phyloP scores from a whole-genome alignment of 1,140 invertebrate genomes.

The Rhysida immarginata region DNA sequence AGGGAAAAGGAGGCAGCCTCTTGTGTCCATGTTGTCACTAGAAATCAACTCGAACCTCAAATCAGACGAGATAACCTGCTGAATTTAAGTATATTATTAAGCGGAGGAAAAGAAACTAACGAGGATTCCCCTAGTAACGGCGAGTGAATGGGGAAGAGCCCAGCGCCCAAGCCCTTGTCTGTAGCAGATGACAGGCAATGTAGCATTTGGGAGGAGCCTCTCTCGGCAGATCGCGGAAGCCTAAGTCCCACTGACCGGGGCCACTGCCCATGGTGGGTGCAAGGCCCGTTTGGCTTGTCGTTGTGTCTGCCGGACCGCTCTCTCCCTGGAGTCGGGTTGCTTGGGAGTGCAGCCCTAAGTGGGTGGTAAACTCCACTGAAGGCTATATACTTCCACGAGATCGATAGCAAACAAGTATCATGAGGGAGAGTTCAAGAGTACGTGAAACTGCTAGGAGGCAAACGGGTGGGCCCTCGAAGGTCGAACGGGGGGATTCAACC shows the following conservation, averaged over 20 bases:
- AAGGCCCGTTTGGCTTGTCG: not conserved
- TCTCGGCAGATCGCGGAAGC: not conserved
- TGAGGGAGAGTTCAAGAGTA: slow-evolving; percentile 1
- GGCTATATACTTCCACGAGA: not conserved
- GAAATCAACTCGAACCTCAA: too few species aligned
- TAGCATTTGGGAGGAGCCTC: not conserved
- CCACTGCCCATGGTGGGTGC: not conserved
- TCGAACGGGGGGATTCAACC: not conserved
- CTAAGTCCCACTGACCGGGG: not conserved
- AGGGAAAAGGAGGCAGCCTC: too few species aligned
- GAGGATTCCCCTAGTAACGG: slow-evolving; percentile 22
- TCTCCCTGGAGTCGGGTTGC: not conserved
- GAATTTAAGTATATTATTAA: not conserved
- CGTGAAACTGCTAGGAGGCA: not conserved
- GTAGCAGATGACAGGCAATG: not conserved
- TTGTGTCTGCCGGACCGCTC: not conserved
- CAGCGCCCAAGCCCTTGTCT: slow-evolving; percentile 23
- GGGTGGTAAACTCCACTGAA: not conserved
- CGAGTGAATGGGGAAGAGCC: slow-evolving; percentile 27
- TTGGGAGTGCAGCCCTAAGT: not conserved
- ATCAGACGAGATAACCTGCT: slow-evolving; percentile 11
- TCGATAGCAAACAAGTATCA: not conserved
- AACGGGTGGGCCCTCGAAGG: not conserved
- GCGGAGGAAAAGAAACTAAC: not conserved
- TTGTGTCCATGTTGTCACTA: too few species aligned